These are phyloP conservation scores for Calycopis cecrops DNA, from an alignment of 1,140 invertebrate genomes.

Conservation along the genomic window DNA sequence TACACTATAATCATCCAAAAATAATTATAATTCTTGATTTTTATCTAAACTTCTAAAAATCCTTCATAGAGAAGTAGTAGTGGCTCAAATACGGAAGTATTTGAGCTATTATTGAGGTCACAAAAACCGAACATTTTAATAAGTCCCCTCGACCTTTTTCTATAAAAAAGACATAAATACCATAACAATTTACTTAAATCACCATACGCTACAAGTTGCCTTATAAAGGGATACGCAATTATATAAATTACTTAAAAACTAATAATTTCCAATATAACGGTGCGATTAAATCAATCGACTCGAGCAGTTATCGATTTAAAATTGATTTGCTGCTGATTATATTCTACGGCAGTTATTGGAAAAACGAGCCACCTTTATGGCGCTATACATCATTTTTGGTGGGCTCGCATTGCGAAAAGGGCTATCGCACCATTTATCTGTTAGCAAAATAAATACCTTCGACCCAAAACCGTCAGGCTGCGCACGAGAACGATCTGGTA, in stretches of 20 bases:
- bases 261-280: constrained; percentile 11
- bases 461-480: constrained; percentile 48
- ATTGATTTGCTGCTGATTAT: constrained; percentile 10
- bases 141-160: neutral
- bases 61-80: no score
- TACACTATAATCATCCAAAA: no score
- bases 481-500: constrained; percentile 38
- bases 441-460: constrained; percentile 59
- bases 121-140: no score
- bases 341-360: neutral
- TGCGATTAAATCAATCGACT: constrained; percentile 8
- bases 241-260: constrained; percentile 10
- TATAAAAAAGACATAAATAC: constrained; percentile 2
- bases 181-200: neutral
- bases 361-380: constrained; percentile 15
- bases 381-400: constrained; percentile 23
- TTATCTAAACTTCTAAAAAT: no score
- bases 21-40: no score
- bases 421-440: constrained; percentile 42
- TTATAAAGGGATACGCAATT: neutral
- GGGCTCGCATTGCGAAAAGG: constrained; percentile 34
- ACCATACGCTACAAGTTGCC: neutral
- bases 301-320: constrained; percentile 5
- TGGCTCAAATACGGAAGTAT: no score
- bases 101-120: no score